phyloP scores from a whole-genome alignment of 2,888 invertebrate genomes.

The Allolobophora icterica region DNA sequence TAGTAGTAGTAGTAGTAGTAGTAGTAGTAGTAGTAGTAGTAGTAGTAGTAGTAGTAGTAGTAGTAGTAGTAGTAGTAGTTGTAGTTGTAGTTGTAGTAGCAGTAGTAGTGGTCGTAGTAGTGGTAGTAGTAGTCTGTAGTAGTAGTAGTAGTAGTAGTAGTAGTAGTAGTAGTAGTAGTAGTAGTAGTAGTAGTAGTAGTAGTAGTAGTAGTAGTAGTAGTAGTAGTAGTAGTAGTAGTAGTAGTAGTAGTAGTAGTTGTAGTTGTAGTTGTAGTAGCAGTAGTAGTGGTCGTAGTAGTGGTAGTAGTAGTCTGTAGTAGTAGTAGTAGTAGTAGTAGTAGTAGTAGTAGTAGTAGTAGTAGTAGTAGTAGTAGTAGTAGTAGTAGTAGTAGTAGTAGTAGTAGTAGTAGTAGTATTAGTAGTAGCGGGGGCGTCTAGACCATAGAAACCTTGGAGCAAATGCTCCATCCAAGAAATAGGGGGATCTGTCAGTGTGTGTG shows the following conservation, averaged over 20 bases:
- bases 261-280: no score
- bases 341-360: conserved; percentile 35
- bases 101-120: no score
- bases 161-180: not conserved
- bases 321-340: conserved; percentile 34
- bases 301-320: no score
- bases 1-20: conserved; percentile 28
- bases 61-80: conserved; percentile 12
- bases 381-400: no score
- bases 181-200: conserved; percentile 28
- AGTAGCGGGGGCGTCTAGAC: no score
- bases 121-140: no score
- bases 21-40: not conserved
- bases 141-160: not conserved
- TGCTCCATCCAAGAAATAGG: no score
- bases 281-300: no score
- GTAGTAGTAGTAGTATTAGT: no score
- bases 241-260: conserved; percentile 62
- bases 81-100: not conserved
- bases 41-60: not conserved
- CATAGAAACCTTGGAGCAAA: no score
- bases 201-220: conserved; percentile 28
- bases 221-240: conserved; percentile 34
- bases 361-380: conserved; percentile 60
- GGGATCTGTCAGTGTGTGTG: no score